Evolutionary conservation across 2,113 vertebrate genomes (phyloP).

Genomic region (Variabilichromis moorii): DNA sequence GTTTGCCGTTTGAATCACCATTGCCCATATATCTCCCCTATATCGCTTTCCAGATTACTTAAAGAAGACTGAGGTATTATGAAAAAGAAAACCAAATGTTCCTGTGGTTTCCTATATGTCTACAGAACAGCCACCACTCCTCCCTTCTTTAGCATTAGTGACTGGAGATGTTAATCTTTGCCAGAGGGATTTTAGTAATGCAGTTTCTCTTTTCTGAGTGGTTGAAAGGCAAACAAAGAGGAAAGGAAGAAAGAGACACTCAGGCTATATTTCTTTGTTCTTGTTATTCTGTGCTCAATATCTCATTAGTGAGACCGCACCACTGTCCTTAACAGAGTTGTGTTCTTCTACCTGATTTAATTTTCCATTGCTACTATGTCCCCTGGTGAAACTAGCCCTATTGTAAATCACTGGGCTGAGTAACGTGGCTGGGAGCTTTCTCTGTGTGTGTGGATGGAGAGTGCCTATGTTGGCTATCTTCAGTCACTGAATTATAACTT

Average conservation of each 20-base stretch:
- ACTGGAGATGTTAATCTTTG: constrained; percentile 61
- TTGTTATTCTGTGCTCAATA: constrained; percentile 11
- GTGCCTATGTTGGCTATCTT: neutral
- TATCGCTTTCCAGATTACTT: neutral
- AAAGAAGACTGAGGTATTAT: neutral
- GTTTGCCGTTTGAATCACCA: neutral
- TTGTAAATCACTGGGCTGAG: constrained; percentile 16
- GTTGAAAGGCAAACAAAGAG: constrained; percentile 15
- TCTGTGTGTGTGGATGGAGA: neutral
- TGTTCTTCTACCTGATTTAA: constrained; percentile 52
- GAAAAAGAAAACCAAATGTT: neutral
- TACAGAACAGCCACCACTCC: neutral
- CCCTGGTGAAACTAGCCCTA: neutral
- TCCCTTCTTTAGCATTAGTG: constrained; percentile 17
- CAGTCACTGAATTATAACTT: neutral
- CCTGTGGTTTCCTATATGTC: neutral
- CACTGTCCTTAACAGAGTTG: constrained; percentile 39
- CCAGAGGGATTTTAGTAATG: constrained; percentile 56
- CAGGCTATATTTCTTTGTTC: constrained; percentile 1
- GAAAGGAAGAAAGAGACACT: neutral
- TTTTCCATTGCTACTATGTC: constrained; percentile 28
- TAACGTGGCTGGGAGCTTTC: neutral
- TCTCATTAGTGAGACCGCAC: constrained; percentile 41
- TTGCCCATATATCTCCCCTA: neutral
- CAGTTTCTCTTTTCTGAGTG: constrained; percentile 55